Base-by-base conservation (phyloP, 2,797 vertebrate species). In the Spheniscus humboldti region DNA sequence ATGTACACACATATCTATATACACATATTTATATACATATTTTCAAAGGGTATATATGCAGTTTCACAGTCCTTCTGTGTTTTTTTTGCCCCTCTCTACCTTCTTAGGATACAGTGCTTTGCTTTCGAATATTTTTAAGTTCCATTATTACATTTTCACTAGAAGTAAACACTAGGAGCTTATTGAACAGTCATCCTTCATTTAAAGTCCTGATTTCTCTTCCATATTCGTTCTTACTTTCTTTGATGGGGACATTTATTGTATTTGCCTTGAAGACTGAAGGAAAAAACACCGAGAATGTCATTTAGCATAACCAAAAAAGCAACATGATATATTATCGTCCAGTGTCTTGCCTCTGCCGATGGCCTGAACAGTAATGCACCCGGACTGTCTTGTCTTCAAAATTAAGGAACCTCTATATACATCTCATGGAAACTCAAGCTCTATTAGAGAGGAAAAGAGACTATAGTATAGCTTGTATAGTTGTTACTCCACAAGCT, bases 131-230 rank as follows among this genome's bases (percentile, higher is more conserved):
- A 43, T 67, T 83, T 95, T 82, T 50, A 47, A 47, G 56, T 89
- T 74, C 43, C 45, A 22, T 94, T 92, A 89, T 83, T 87, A 88
- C 52, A 67, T 94, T 95, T 96, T 79, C 67, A 68, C 27, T 92
- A 33, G 77, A 95, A 88, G 92, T 86, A 94, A 97, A 81, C 66
- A 94, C 18, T 67, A 79, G 37, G 47, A 67, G 53, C 52, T 86
- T 94, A 89, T 75, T 93, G 81, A 95, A 87, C 47, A 77, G 76
- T 79, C 37, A 41, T 68, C 31, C 35, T 88, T 90, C 67, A 55
- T 96, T 90, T 87, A 55, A 96, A 90, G 79, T 92, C 62, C 55
- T 60, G 79, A 88, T 95, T 91, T 68, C 90, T 92, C 79, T 90
- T 95, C 41, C 41, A 80, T 96, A 94, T 90, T 96, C 68, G 62